Conservation (phyloP, 2,797 vertebrate species). For the Heteromormyrus szaboi region DNA sequence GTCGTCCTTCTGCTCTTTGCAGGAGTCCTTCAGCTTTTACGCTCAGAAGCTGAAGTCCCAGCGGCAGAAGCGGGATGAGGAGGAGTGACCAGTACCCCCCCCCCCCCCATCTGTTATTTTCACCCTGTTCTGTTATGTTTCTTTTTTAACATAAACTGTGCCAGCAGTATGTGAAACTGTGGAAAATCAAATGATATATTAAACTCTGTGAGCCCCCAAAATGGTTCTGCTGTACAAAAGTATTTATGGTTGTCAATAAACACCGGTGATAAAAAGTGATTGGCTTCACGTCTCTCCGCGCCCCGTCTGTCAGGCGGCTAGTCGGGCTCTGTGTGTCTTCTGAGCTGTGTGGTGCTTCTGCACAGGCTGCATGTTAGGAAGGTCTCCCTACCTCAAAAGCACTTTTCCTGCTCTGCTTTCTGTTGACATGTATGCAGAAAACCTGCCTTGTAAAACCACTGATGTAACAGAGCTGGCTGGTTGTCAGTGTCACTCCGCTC, state of each 20-base stretch:
- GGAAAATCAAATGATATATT: conserved; percentile 33
- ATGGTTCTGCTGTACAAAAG: conserved; percentile 55
- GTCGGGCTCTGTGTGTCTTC: not conserved
- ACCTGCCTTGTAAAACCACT: not conserved
- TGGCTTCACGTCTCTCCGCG: not conserved
- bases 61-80: conserved; percentile 20
- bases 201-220: conserved; percentile 30
- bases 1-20: conserved; percentile 19
- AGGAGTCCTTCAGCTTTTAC: conserved; percentile 81
- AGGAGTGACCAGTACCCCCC: conserved; percentile 35
- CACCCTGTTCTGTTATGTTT: not conserved
- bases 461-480: not conserved
- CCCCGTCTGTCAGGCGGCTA: not conserved
- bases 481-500: not conserved
- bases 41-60: conserved; percentile 54
- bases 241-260: conserved; percentile 71
- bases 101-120: not conserved
- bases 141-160: conserved; percentile 36
- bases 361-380: not conserved
- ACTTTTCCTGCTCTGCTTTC: not conserved
- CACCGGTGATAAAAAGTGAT: conserved; percentile 25
- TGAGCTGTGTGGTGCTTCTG: not conserved
- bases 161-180: conserved; percentile 37
- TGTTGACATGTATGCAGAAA: not conserved
- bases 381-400: not conserved